A percentile compares a stretch with the other conserved stretches of the same genome.
Conservation (phyloP, 2,888 invertebrate species). For the Brachycybe producta region DNA sequence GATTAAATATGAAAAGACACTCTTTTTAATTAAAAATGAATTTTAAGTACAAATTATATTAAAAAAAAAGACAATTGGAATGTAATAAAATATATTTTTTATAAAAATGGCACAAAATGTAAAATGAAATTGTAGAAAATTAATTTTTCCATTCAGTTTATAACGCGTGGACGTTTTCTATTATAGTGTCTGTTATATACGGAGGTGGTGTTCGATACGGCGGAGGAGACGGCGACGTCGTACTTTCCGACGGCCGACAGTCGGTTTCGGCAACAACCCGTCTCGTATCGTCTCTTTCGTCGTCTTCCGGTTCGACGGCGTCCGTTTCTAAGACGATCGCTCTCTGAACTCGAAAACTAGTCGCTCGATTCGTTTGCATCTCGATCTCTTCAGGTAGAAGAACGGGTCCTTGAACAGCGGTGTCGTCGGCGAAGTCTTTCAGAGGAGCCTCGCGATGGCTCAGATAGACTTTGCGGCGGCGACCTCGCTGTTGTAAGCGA, state of each 20-base stretch:
- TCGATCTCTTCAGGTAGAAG: constrained; percentile 9
- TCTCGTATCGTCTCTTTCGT: neutral
- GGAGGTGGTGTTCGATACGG: constrained; percentile 8
- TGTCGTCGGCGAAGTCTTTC: constrained; percentile 1
- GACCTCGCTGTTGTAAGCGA: constrained; percentile 1
- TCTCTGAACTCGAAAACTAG: neutral
- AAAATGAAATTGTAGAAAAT: too few relatives aligned
- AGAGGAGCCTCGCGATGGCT: neutral
- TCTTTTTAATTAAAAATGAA: too few relatives aligned
- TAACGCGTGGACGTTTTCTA: constrained; percentile 7
- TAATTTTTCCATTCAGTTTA: too few relatives aligned
- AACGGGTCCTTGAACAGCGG: neutral
- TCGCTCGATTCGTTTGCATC: neutral
- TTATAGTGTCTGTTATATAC: constrained; percentile 6
- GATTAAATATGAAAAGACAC: too few relatives aligned
- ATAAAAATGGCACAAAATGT: too few relatives aligned
- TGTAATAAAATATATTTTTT: too few relatives aligned
- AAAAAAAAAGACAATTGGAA: too few relatives aligned
- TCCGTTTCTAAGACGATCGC: constrained; percentile 3
- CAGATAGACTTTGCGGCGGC: constrained; percentile 5
- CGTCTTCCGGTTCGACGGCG: neutral
- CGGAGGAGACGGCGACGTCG: constrained; percentile 6
- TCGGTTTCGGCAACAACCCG: neutral
- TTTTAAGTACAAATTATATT: too few relatives aligned
- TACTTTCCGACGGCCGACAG: neutral